Evolutionary conservation across 2,888 invertebrate species (phyloP), one percentile per base, ranked within the genome.

Genomic region (Hedychridium roseum): DNA sequence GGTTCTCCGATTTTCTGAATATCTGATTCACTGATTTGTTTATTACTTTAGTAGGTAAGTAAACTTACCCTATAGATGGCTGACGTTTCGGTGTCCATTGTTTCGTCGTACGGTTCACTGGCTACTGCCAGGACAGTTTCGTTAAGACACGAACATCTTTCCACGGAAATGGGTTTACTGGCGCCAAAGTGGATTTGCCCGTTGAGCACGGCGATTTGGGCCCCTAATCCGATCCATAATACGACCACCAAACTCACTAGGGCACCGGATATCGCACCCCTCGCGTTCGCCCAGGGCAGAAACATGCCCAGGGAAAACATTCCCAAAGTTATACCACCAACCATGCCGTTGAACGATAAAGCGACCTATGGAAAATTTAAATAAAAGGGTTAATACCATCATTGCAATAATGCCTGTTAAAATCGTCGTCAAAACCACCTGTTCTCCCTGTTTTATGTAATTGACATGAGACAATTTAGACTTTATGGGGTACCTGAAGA

Each of bases 281-380:
- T 91, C 12, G 88, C 82, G 73, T 94, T 95, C 2, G 92, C 89
- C 86, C 88, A 90, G 0, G 94, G 94, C 62, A 94, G 89, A 62
- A 91, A 88, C 86, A 95, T 93, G 43, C 95, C 95, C 15, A 95
- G 81, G 0, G 91, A 86, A 75, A 95, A 95, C 2, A 94, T 82
- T 0, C 94, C 95, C 15, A 95, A 80, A 0, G 92, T 89, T 0
- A 95, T 89, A 1, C 94, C 95, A 2, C 94, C 92, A 16, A 92
- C 89, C 83, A 94, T 89, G 1, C 94, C 94, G 71, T 94, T 92
- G 68, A 94, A 89, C 35, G 92, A 92, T 1, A 94, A 81, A 0
- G 94, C 93, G 1, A 93, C 89, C 82, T 84, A 36, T 6, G 11
- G 9, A 3, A 34, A 9, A 23, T 5, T 9, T 11, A 5, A 39